A percentile compares a stretch with the other conserved stretches of the same genome.
Evolutionary conservation across 2,888 invertebrate species (phyloP).

Genomic region (Boloria euphrosyne): DNA sequence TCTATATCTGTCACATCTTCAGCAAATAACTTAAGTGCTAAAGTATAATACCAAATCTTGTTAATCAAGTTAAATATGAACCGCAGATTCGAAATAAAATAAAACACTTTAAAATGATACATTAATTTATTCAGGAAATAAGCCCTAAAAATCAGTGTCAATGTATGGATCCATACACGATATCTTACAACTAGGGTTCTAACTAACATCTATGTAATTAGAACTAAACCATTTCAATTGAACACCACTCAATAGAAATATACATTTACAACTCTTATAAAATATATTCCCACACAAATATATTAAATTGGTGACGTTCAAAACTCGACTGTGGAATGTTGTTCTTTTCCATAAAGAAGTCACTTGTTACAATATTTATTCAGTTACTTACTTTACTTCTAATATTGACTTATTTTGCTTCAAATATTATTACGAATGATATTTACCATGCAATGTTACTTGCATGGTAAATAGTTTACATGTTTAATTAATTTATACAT

Average conservation of each 20-base stretch:
- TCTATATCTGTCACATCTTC: too few relatives aligned
- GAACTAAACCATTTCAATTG: slow-evolving; percentile 31
- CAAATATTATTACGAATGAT: too few relatives aligned
- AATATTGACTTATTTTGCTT: too few relatives aligned
- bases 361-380: too few relatives aligned
- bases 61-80: background rate
- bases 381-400: too few relatives aligned
- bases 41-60: too few relatives aligned
- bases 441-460: too few relatives aligned
- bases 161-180: slow-evolving; percentile 40
- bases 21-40: background rate
- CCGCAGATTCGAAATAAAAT: slow-evolving; percentile 1
- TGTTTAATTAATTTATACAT: too few relatives aligned
- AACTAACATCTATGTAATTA: slow-evolving; percentile 37
- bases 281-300: slow-evolving; percentile 26
- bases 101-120: slow-evolving; percentile 37
- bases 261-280: slow-evolving; percentile 29
- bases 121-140: slow-evolving; percentile 44
- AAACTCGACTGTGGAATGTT: slow-evolving; percentile 37
- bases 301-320: slow-evolving; percentile 28
- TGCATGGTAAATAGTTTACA: too few relatives aligned
- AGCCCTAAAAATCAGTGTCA: slow-evolving; percentile 36
- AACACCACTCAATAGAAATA: slow-evolving; percentile 29
- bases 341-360: slow-evolving; percentile 29
- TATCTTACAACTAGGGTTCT: slow-evolving; percentile 37